Conservation (phyloP, 1,140 invertebrate genomes). For the Conus betulinus region DNA sequence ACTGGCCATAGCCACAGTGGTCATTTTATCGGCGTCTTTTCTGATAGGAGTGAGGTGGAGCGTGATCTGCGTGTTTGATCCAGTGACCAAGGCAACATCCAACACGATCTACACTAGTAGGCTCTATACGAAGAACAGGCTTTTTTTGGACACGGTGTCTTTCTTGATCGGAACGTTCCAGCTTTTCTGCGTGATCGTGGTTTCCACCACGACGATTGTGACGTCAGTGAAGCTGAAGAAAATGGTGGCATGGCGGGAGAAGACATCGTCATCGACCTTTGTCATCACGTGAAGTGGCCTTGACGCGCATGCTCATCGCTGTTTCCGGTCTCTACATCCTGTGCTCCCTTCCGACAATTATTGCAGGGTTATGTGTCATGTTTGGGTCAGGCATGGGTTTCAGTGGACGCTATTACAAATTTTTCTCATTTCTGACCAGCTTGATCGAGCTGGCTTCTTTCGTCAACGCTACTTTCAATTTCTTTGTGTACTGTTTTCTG, state of each 20-base stretch:
- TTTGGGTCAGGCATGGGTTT: not conserved
- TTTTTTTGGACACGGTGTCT: not conserved
- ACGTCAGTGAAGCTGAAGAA: not conserved
- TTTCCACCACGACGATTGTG: not conserved
- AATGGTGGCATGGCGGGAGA: not conserved
- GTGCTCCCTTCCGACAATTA: not conserved
- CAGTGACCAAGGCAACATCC: not conserved
- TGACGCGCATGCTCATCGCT: slow-evolving; percentile 11
- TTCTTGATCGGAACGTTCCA: not conserved
- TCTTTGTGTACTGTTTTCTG: too few relatives aligned
- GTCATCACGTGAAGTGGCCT: not conserved
- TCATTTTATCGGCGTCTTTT: not conserved
- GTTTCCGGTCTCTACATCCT: not conserved
- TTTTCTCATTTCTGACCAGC: not conserved
- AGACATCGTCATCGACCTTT: not conserved
- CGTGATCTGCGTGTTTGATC: not conserved
- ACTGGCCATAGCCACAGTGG: too few relatives aligned
- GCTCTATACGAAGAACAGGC: not conserved
- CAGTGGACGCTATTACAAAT: not conserved
- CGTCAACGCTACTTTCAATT: not conserved
- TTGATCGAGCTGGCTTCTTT: not conserved
- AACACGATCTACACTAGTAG: not conserved
- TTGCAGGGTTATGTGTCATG: not conserved
- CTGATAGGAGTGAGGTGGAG: slow-evolving; percentile 1
- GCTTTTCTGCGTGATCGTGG: not conserved